A percentile compares a stretch with the other conserved stretches of the same genome.
phyloP scores from a whole-genome alignment of 92 coral and sea anemone genomes.

The Umimayanthus kanabou region DNA sequence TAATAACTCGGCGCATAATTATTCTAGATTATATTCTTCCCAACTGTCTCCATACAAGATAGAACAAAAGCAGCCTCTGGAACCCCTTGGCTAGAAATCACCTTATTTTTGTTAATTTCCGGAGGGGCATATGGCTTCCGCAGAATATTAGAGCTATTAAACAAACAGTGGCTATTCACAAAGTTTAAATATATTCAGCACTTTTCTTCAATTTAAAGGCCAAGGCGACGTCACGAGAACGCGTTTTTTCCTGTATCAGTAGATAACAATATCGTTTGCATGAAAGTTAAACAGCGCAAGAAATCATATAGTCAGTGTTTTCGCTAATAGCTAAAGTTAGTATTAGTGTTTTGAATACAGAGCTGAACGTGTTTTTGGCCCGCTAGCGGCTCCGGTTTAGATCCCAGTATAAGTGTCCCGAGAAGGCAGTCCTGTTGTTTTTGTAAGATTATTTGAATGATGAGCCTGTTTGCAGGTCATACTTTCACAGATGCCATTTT shows the following conservation, averaged over 20 bases:
- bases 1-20: neutral
- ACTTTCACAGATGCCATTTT: no score
- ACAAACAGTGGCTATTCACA: neutral
- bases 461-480: no score
- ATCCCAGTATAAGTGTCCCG: no score
- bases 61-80: neutral
- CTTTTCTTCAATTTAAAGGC: neutral
- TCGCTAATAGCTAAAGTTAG: neutral
- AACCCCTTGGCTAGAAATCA: constrained; percentile 12
- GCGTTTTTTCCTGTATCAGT: neutral
- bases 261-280: neutral
- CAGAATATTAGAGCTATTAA: neutral
- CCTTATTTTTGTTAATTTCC: constrained; percentile 19
- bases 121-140: constrained; percentile 10
- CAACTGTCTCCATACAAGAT: constrained; percentile 1
- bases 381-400: neutral
- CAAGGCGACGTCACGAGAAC: neutral
- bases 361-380: neutral
- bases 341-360: no score
- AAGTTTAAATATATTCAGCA: neutral
- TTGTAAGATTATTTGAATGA: no score
- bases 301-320: no score
- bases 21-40: neutral
- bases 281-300: neutral
- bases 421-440: no score